Base-by-base conservation (phyloP, 2,113 vertebrate species). In the Mirza zaza region DNA sequence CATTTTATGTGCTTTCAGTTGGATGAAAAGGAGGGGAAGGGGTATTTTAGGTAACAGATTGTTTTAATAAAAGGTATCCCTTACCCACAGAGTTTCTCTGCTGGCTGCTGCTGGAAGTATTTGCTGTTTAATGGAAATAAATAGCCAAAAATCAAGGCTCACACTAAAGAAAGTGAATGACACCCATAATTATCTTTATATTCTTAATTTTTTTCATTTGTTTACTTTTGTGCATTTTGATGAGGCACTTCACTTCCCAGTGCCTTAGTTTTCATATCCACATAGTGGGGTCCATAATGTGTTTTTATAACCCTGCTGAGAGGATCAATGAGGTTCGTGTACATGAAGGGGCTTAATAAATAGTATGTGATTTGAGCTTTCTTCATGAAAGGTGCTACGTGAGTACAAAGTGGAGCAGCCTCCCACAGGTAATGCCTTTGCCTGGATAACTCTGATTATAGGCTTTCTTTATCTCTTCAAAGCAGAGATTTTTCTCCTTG, bases 391-490 rank as follows among this genome's bases (percentile, higher is more conserved):
- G 90, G 77, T 98, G 91, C 93, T 97, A 93, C 25, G 80, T 97
- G 97, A 97, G 90, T 92, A 97, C 96, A 97, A 97, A 98, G 97
- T 95, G 96, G 95, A 97, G 79, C 94, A 95, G 91, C 93, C 76
- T 97, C 97, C 94, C 97, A 97, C 97, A 98, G 98, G 97, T 97
- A 97, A 97, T 96, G 95, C 94, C 96, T 98, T 93, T 97, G 96
- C 97, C 95, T 95, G 96, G 93, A 77, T 97, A 87, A 91, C 97
- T 95, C 97, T 97, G 97, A 98, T 98, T 97, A 98, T 84, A 97
- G 96, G 90, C 96, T 98, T 98, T 79, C 95, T 97, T 97, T 97
- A 96, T 97, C 97, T 98, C 95, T 97, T 97, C 97, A 98, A 98
- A 98, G 97, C 96, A 97, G 91, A 98, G 97, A 98, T 98, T 98